Base-by-base conservation (phyloP, 2,113 vertebrate species). In the Steatornis caripensis region DNA sequence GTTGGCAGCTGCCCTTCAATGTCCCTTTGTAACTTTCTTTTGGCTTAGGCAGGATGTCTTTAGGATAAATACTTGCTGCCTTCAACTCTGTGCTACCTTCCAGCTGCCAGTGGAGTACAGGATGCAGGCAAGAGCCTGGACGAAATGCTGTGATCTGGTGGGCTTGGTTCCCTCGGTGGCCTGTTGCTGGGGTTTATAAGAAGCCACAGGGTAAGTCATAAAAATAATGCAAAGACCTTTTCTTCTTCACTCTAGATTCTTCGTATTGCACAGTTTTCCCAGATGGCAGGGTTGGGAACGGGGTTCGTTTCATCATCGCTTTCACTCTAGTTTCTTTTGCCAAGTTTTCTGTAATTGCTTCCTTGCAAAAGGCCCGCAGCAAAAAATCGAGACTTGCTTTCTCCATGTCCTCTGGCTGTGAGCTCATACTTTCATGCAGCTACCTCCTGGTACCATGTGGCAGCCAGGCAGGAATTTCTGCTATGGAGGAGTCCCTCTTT, bases 341-440 rank as follows among this genome's bases (percentile, higher is more conserved):
- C 55, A 74, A 70, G 76, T 84, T 89, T 92, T 93, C 71, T 81
- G 53, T 84, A 92, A 90, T 86, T 75, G 48, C 80, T 92, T 96
- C 60, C 51, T 81, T 71, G 83, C 46, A 74, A 85, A 91, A 74
- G 43, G 30, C 79, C 82, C 58, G 54, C 43, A 84, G 82, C 55
- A 48, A 91, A 87, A 69, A 71, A 64, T 34, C 24, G 45, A 81
- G 68, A 23, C 27, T 4, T 5, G 0, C 39, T 91, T 93, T 58
- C 49, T 53, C 54, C n/a, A 48, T 1, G 2, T 64, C 58, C 32
- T 51, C 34, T 61, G 78, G 62, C 70, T 83, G 27, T 0, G 12
- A 87, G 45, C 41, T 82, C 19, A 11, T 55, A 9, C 36, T 41
- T 81, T 24, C 17, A 55, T 20, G 36, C 41, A 65, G n/a, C 34